Conservation (phyloP, 1,140 invertebrate genomes). For the Drosophila persimilis region DNA sequence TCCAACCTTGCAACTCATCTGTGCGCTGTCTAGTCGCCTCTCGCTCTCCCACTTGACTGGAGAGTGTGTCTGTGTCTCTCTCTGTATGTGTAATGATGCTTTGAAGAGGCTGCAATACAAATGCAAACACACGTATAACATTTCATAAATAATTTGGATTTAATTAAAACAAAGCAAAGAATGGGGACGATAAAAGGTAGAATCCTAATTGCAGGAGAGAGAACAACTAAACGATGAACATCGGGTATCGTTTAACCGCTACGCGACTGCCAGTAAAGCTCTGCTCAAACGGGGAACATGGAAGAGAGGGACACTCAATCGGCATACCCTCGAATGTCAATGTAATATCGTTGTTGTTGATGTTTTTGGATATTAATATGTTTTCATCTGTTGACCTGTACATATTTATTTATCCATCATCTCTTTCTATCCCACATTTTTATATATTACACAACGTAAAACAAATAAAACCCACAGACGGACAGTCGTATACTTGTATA, state of each 20-base stretch:
- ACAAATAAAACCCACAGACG: conserved; percentile 34
- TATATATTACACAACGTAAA: conserved; percentile 56
- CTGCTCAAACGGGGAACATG: conserved; percentile 13
- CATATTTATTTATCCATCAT: conserved; percentile 54
- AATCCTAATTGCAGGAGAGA: conserved; percentile 33
- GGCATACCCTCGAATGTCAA: conserved; percentile 52
- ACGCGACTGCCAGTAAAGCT: neutral
- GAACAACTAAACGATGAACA: too few species aligned
- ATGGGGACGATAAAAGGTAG: conserved; percentile 5
- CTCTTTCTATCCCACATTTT: conserved; percentile 50
- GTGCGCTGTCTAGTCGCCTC: conserved; percentile 9
- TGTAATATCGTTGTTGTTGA: conserved; percentile 25
- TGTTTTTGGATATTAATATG: conserved; percentile 6
- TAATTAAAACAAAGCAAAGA: conserved; percentile 38
- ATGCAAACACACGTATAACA: conserved; percentile 12
- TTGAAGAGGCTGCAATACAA: conserved; percentile 36
- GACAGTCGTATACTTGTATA: conserved; percentile 16
- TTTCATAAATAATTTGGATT: conserved; percentile 50
- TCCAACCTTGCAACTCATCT: conserved; percentile 12
- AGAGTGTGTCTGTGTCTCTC: too few species aligned
- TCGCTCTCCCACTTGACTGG: conserved; percentile 25
- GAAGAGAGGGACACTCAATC: conserved; percentile 5
- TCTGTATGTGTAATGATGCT: conserved; percentile 41
- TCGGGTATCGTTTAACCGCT: too few species aligned
- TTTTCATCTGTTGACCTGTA: conserved; percentile 9